Base-by-base conservation (phyloP, 1,140 invertebrate genomes). In the Drosophila biarmipes region DNA sequence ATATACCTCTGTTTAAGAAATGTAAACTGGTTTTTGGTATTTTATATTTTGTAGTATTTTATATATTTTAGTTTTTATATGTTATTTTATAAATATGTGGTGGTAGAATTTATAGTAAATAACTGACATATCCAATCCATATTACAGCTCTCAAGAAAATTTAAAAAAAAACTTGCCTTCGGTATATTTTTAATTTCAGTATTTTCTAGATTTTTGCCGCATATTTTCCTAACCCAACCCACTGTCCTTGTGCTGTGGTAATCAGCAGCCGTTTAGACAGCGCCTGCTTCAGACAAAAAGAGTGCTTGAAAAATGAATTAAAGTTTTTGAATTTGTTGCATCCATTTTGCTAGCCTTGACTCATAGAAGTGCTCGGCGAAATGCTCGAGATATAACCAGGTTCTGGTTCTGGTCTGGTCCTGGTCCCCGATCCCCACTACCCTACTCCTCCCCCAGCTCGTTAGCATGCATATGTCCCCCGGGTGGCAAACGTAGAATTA, bases 221-320 rank as follows among this genome's bases (percentile, higher is more conserved):
- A 4, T 15, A n/a, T 19, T 37, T 11, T 4, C 17, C 53, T 0
- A 0, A n/a, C 0, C 6, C 6, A n/a, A 14, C 7, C 57, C 69
- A 48, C 56, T 17, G 54, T 73, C 12, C 7, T 24, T 49, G 57
- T 54, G 21, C 11, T 42, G 53, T 42, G 53, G 73, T 76, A 68
- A 61, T 76, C 54, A 43, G 63, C 63, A 40, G 34, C 52, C 51
- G 62, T 76, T 76, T 76, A 76, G 73, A 51, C 63, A 54, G 51
- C 63, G 51, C 45, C 54, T 76, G 51, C 71, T 74, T 74, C 73
- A 57, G 43, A 66, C 45, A 75, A 75, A 76, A 76, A 69, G 62
- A 63, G 71, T 51, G 43, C 71, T 73, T 59, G 40, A 76, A 42
- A 76, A 76, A 76, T 76, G 62, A 76, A 76, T 76, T 76, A 76